Percentiles rank a stretch among this genome's conserved stretches.
Evolutionary conservation across 1,140 invertebrate genomes (phyloP).

Genomic region (Helicoverpa armigera): DNA sequence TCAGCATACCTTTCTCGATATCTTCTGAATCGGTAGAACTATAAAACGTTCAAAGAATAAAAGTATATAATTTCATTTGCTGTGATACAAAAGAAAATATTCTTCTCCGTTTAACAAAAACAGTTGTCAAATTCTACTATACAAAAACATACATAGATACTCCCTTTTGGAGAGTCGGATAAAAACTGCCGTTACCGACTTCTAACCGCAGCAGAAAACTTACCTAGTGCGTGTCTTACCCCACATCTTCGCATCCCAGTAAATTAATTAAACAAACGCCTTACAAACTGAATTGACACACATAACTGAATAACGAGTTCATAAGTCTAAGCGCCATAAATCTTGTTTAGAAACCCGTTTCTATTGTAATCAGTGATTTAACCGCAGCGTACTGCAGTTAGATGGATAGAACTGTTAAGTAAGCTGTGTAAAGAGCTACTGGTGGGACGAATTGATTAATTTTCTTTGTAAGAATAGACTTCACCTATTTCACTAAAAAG

Average conservation of each 20-base stretch:
- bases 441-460: no score
- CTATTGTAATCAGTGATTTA: conserved; percentile 10
- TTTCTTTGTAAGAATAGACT: no score
- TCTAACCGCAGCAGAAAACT: background rate
- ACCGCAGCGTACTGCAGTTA: background rate
- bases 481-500: no score
- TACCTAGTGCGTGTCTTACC: background rate
- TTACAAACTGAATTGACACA: conserved; percentile 41
- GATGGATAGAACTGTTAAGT: background rate
- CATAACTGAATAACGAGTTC: conserved; percentile 42
- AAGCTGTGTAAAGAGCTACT: background rate
- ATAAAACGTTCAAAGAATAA: no score
- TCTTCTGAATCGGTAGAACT: no score
- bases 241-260: conserved; percentile 7
- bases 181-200: background rate
- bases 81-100: no score
- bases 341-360: conserved; percentile 16
- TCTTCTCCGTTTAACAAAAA: no score
- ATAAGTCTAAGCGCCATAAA: conserved; percentile 15
- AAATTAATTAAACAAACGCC: conserved; percentile 42
- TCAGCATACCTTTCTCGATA: no score
- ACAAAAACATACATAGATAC: no score
- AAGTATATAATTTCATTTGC: no score
- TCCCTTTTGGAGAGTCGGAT: no score
- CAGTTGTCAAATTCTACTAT: no score